Evolutionary conservation across 2,797 vertebrate species (phyloP).

Genomic region (Neosalanx taihuensis): DNA sequence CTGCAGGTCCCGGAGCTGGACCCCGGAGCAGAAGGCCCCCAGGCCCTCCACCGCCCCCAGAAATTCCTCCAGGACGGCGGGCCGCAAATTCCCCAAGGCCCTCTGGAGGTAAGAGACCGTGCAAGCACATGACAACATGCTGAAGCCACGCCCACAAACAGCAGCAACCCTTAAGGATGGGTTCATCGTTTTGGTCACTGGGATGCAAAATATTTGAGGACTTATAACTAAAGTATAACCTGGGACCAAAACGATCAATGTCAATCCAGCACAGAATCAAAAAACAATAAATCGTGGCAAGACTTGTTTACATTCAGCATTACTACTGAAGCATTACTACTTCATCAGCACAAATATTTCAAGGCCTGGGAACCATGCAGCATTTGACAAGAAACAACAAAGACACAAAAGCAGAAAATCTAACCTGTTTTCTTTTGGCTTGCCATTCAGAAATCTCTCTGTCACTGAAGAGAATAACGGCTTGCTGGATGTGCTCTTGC

Average conservation of each 20-base stretch:
- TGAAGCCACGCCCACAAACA: background rate
- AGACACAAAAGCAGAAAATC: background rate
- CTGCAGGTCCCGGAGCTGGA: slow-evolving; percentile 69
- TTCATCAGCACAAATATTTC: no score
- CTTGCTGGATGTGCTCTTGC: slow-evolving; percentile 74
- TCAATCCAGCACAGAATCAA: no score
- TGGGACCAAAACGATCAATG: no score
- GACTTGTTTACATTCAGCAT: no score
- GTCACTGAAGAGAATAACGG: slow-evolving; percentile 69
- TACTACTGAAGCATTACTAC: no score
- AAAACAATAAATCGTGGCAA: no score
- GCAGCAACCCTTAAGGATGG: background rate
- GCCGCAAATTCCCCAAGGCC: slow-evolving; percentile 73
- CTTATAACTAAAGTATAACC: no score
- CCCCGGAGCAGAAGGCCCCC: slow-evolving; percentile 67
- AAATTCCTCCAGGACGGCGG: slow-evolving; percentile 77
- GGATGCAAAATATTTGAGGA: background rate
- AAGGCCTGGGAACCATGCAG: no score
- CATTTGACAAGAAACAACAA: background rate
- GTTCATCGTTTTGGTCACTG: background rate
- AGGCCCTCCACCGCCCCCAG: slow-evolving; percentile 78
- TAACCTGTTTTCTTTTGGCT: slow-evolving; percentile 77
- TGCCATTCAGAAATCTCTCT: slow-evolving; percentile 66
- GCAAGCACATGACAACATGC: slow-evolving; percentile 23
- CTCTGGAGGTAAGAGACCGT: slow-evolving; percentile 60